Base-by-base conservation (phyloP, 2,113 vertebrate species). In the Oreocharis arfaki region DNA sequence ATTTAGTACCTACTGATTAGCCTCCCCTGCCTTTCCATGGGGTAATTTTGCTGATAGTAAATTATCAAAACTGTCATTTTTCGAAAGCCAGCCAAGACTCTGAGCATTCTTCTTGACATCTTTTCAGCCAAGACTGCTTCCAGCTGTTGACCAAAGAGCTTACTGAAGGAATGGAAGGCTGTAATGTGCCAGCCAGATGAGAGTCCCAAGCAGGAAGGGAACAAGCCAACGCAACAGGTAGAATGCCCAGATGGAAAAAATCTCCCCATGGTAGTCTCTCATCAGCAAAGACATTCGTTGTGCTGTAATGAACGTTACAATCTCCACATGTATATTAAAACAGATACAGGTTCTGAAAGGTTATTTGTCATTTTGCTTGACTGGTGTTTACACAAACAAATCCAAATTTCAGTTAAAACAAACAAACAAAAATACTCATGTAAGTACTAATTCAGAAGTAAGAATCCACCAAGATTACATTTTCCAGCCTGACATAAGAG, bases 341-440 rank as follows among this genome's bases (percentile, higher is more conserved):
- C 6, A 90, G 84, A 91, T 35, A 87, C 67, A 80, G 59, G 32
- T 71, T 94, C 20, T 92, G 89, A 92, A 46, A 76, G 84, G 84
- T 49, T 84, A 74, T 93, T 97, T 97, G 96, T 96, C 74, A 89
- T 95, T 91, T 78, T 95, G 74, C 61, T 83, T 60, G 71, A 84
- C 61, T 93, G 47, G 50, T 82, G 82, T 89, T 97, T 95, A 94
- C 91, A 73, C 35, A 87, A 79, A 52, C 46, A 39, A 93, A 46
- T 12, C n/a, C 37, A 68, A 81, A 93, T 84, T 95, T 84, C 24
- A 6, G 75, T 74, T 89, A 18, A 70, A 95, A 53, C 16, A 59
- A 74, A 33, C 44, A 49, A 71, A 77, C 60, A 57, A 24, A 80
- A 37, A 49, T 4, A 19, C 52, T 89, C 16, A 5, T 47, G 33